Evolutionary conservation across 2,888 invertebrate species (phyloP).

Genomic region (Megastigmus dorsalis): DNA sequence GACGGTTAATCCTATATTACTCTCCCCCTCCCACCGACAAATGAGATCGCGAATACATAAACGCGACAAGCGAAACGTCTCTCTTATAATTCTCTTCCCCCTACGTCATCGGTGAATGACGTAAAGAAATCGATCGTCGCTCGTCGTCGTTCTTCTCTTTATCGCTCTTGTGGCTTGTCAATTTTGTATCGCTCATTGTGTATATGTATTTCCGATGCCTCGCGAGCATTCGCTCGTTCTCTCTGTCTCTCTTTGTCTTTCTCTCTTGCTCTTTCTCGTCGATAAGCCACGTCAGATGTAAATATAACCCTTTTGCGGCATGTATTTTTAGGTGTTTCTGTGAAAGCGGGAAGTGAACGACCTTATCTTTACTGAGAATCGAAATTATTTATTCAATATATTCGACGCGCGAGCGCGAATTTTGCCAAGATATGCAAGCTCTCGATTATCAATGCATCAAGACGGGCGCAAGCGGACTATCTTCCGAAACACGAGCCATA

Average conservation of each 20-base stretch:
- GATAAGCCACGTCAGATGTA: slow-evolving; percentile 12
- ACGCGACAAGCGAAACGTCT: background rate
- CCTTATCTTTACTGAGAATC: slow-evolving; percentile 12
- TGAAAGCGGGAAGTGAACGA: slow-evolving; percentile 42
- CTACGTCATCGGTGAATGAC: slow-evolving; percentile 35
- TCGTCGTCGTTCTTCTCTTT: background rate
- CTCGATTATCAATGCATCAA: background rate
- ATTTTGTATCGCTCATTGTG: slow-evolving; percentile 32
- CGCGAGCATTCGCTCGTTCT: background rate
- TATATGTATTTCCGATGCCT: background rate
- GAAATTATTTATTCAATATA: slow-evolving; percentile 43
- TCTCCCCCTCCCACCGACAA: background rate
- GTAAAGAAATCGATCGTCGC: slow-evolving; percentile 11
- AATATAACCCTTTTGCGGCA: slow-evolving; percentile 38
- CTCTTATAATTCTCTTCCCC: background rate
- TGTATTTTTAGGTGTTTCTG: slow-evolving; percentile 51
- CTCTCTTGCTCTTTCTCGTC: background rate
- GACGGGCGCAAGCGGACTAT: background rate
- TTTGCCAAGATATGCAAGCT: background rate
- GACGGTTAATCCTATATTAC: background rate
- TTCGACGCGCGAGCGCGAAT: slow-evolving; percentile 2
- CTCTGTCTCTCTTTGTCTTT: background rate
- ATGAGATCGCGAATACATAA: slow-evolving; percentile 10
- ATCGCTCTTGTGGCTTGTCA: slow-evolving; percentile 13
- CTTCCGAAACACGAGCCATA: background rate